Conservation (phyloP, 2,113 vertebrate species). For the Lethenteron reissneri region DNA sequence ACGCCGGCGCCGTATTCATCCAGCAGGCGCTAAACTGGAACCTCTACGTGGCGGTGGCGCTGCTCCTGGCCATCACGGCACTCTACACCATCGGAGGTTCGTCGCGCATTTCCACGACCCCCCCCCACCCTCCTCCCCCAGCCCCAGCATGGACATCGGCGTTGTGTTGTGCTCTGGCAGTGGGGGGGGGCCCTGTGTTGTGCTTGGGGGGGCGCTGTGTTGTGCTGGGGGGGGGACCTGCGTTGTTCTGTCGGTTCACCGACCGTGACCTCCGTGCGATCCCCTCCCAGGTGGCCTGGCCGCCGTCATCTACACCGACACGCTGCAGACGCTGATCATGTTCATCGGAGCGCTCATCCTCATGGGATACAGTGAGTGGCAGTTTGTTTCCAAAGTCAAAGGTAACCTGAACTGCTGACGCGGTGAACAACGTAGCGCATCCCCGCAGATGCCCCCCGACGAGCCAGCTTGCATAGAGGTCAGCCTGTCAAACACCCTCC, state of each 20-base stretch:
- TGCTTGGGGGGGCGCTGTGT: background rate
- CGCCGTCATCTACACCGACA: constrained; percentile 86
- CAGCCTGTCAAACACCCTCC: background rate
- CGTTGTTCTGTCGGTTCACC: background rate
- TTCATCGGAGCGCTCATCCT: constrained; percentile 48
- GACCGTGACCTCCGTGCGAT: too few species aligned
- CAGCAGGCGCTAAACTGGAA: constrained; percentile 70
- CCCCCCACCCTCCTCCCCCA: background rate
- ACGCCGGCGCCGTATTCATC: constrained; percentile 80
- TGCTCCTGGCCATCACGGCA: constrained; percentile 42
- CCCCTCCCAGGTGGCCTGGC: constrained; percentile 53
- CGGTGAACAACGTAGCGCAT: too few species aligned
- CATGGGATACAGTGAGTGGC: constrained; percentile 55
- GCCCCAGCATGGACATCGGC: background rate
- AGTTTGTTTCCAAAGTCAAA: background rate
- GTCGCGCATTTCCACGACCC: background rate
- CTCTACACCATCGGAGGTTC: constrained; percentile 68
- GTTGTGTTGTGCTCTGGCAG: background rate
- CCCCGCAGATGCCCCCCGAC: background rate
- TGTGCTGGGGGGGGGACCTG: background rate
- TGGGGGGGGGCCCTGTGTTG: background rate
- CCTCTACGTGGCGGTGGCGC: constrained; percentile 50
- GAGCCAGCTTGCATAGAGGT: background rate
- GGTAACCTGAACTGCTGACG: too few species aligned
- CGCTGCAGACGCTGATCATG: constrained; percentile 73